Evolutionary conservation across 2,797 vertebrate species (phyloP).

Genomic region (Enteromius viviparus): DNA sequence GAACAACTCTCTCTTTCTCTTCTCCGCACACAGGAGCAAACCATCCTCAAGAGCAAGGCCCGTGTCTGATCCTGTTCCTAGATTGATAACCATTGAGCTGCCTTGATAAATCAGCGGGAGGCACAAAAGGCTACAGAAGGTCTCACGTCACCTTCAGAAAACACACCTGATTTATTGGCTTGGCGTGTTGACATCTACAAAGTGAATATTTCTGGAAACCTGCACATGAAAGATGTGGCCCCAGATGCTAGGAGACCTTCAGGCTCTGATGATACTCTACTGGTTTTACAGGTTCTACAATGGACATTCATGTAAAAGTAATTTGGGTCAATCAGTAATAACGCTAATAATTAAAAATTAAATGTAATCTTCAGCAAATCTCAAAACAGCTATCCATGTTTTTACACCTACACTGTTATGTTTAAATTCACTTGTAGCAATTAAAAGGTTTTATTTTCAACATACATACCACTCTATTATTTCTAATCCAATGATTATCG

Average conservation of each 20-base stretch:
- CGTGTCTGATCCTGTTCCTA: slow-evolving; percentile 46
- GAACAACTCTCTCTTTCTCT: slow-evolving; percentile 49
- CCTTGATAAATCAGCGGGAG: slow-evolving; percentile 52
- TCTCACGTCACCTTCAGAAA: slow-evolving; percentile 46
- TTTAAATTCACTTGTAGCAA: not conserved
- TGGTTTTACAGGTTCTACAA: not conserved
- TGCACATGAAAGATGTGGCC: not conserved
- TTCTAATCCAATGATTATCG: not conserved
- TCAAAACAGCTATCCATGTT: not conserved
- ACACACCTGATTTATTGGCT: slow-evolving; percentile 50
- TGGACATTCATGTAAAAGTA: not conserved
- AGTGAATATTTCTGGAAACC: slow-evolving; percentile 17
- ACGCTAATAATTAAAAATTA: not conserved
- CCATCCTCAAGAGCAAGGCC: slow-evolving; percentile 37
- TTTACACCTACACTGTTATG: not conserved
- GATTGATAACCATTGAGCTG: slow-evolving; percentile 53
- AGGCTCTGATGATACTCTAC: not conserved
- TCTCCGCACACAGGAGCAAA: slow-evolving; percentile 33
- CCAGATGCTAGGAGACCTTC: not conserved
- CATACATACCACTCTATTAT: not conserved
- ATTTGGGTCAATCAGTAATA: not conserved
- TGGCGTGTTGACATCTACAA: slow-evolving; percentile 2
- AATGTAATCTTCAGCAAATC: not conserved
- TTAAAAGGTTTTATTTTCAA: not conserved
- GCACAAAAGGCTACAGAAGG: slow-evolving; percentile 49